These are phyloP conservation scores for Cyanistes caeruleus DNA, from an alignment of 2,113 vertebrate genomes.

Conservation along the genomic window DNA sequence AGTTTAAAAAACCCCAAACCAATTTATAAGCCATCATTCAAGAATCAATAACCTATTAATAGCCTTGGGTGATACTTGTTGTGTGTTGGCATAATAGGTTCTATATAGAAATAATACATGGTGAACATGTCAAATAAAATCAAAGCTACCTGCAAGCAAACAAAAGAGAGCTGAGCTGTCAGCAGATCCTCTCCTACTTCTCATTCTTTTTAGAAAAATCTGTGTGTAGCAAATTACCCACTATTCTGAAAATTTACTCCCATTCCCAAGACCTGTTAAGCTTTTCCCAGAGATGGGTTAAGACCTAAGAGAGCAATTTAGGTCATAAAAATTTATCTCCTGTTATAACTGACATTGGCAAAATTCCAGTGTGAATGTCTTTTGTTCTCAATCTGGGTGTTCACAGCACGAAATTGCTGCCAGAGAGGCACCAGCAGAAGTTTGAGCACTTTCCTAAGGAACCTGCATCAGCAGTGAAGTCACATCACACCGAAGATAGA, in stretches of 20 bases:
- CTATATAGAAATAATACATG: not conserved
- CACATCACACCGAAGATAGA: fast-evolving
- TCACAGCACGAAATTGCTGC: not conserved
- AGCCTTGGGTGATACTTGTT: not conserved
- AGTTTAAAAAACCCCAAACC: not conserved
- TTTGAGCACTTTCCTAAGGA: not conserved
- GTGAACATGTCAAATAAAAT: not conserved
- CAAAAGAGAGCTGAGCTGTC: not conserved
- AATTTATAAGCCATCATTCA: not conserved
- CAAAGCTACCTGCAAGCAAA: not conserved
- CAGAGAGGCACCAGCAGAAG: not conserved
- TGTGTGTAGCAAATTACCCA: not conserved
- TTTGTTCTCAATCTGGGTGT: not conserved
- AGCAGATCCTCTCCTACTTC: not conserved
- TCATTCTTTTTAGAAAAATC: not conserved
- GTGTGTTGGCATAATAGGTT: not conserved
- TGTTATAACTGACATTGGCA: not conserved
- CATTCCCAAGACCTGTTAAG: not conserved
- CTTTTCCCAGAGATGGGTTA: not conserved
- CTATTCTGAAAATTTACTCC: not conserved
- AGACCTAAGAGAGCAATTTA: not conserved
- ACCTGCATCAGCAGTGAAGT: not conserved
- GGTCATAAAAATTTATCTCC: not conserved
- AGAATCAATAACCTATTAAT: not conserved
- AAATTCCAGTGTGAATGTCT: not conserved